Evolutionary conservation across 1,140 invertebrate species (phyloP).

Genomic region (Eumaeus atala): DNA sequence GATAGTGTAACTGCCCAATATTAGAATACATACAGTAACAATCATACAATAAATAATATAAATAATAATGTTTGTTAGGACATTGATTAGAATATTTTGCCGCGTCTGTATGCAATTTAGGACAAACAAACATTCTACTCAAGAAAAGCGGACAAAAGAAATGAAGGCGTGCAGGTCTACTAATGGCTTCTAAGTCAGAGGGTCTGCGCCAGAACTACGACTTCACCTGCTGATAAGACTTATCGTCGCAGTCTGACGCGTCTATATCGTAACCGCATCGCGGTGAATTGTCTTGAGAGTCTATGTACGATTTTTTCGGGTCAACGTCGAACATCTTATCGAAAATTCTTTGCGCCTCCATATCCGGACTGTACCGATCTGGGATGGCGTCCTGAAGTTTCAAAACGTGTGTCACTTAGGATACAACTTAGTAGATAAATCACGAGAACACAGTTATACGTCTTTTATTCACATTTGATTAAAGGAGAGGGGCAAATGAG

Average conservation of each 20-base stretch:
- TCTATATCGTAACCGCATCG: conserved; percentile 68
- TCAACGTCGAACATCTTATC: conserved; percentile 73
- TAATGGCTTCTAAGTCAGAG: conserved; percentile 56
- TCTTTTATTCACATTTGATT: no score
- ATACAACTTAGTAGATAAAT: conserved; percentile 6
- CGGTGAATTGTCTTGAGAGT: conserved; percentile 58
- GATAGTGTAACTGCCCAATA: no score
- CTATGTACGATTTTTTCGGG: conserved; percentile 63
- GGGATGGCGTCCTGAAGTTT: conserved; percentile 68
- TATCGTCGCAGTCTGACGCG: conserved; percentile 68
- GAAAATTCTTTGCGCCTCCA: conserved; percentile 71
- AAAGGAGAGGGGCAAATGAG: no score
- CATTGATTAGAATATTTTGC: conserved; percentile 16
- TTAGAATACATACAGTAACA: no score
- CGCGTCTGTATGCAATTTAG: conserved; percentile 41
- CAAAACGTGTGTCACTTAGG: conserved; percentile 47
- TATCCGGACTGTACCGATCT: conserved; percentile 72
- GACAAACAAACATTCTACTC: conserved; percentile 49
- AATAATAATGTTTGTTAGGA: no score
- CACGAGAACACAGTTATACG: conserved; percentile 3
- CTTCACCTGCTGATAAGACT: conserved; percentile 66
- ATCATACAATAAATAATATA: no score
- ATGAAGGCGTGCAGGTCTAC: conserved; percentile 66
- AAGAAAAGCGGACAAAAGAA: conserved; percentile 60
- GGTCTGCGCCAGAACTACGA: conserved; percentile 58